phyloP scores from a whole-genome alignment of 2,888 invertebrate genomes.

The Crossocerus cetratus region DNA sequence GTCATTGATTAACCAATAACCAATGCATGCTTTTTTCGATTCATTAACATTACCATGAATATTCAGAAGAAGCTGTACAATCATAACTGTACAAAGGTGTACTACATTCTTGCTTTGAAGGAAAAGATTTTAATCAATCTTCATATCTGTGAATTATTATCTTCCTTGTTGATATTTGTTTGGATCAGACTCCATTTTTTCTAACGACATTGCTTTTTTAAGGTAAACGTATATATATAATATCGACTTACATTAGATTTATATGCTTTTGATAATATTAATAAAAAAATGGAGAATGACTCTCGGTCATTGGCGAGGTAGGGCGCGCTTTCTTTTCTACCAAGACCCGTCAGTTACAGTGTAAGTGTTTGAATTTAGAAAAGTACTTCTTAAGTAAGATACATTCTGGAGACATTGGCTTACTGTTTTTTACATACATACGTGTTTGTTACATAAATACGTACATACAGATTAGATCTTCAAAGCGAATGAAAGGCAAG shows the following conservation, averaged over 20 bases:
- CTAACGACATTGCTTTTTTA: too few species aligned
- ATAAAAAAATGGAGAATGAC: too few species aligned
- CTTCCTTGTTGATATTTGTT: too few species aligned
- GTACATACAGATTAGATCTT: slow-evolving; percentile 7
- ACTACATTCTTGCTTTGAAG: slow-evolving; percentile 42
- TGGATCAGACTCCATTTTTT: too few species aligned
- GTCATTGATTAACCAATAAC: slow-evolving; percentile 6
- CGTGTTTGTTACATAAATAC: slow-evolving; percentile 3
- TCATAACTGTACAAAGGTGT: slow-evolving; percentile 13
- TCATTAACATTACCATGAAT: neutral
- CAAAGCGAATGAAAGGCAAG: slow-evolving; percentile 22
- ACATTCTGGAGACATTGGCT: neutral
- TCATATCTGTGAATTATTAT: too few species aligned
- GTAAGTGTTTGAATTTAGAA: neutral
- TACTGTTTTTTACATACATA: neutral
- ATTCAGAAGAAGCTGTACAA: too few species aligned
- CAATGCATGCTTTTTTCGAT: neutral
- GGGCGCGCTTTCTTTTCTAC: too few species aligned
- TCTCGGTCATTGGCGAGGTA: too few species aligned
- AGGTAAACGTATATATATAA: too few species aligned
- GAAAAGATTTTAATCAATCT: slow-evolving; percentile 32
- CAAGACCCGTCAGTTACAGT: too few species aligned
- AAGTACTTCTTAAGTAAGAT: neutral
- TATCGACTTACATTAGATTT: too few species aligned
- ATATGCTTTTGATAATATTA: too few species aligned